These are phyloP conservation scores for Eira barbara DNA, from an alignment of 2,113 vertebrate species.

Conservation along the genomic window DNA sequence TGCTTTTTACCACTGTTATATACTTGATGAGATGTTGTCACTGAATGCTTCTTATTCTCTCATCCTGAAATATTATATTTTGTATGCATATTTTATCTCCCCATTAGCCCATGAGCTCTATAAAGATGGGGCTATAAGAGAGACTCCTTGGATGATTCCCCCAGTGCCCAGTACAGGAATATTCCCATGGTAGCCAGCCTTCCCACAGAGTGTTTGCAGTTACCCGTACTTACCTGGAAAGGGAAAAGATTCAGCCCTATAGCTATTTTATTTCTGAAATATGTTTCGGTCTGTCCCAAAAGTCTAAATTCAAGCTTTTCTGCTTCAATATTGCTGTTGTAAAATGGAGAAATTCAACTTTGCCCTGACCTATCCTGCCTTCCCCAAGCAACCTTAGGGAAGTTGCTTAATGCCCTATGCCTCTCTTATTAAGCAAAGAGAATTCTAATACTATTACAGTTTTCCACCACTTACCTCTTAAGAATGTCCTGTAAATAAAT, in stretches of 20 bases:
- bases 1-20: not conserved
- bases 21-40: not conserved
- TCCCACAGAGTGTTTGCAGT: not conserved
- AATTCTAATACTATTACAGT: constrained; percentile 3
- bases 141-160: not conserved
- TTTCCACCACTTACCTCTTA: not conserved
- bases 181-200: not conserved
- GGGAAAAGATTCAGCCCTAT: not conserved
- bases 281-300: not conserved
- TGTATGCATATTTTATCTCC: not conserved
- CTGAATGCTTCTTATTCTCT: not conserved
- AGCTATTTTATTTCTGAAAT: not conserved
- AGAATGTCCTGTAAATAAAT: not conserved
- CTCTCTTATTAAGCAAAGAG: not conserved
- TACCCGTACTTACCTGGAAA: not conserved
- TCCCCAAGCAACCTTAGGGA: not conserved
- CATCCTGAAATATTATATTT: not conserved
- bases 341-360: not conserved
- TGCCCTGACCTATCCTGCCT: not conserved
- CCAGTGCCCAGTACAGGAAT: not conserved
- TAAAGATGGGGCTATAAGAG: not conserved
- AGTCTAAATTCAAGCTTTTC: not conserved
- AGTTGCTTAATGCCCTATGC: not conserved
- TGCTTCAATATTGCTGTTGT: not conserved
- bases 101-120: not conserved